These are phyloP conservation scores for Monochamus saltuarius DNA, from an alignment of 1,140 invertebrate genomes.

Conservation along the genomic window DNA sequence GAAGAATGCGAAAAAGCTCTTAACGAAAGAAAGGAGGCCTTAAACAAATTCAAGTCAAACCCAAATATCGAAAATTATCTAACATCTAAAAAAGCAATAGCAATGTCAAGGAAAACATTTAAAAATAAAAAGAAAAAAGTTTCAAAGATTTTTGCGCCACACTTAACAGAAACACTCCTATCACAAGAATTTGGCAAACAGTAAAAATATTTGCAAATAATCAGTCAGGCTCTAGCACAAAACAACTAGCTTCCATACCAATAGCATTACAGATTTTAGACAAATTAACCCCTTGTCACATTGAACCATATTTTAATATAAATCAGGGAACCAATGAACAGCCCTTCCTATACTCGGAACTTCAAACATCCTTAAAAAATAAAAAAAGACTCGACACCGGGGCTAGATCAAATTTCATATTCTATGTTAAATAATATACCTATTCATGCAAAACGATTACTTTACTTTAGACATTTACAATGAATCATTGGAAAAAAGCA, in stretches of 20 bases:
- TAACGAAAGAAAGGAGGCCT: too few relatives aligned
- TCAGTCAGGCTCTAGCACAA: too few relatives aligned
- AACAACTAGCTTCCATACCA: background rate
- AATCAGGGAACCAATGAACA: background rate
- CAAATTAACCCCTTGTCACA: background rate
- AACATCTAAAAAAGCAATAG: background rate
- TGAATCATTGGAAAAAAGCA: background rate
- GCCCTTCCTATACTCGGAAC: background rate
- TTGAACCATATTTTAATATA: background rate
- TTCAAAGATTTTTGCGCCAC: background rate
- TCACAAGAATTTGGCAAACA: background rate
- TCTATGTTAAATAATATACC: constrained; percentile 9
- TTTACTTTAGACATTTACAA: constrained; percentile 16
- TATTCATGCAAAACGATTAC: background rate
- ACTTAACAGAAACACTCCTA: background rate
- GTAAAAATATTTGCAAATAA: background rate
- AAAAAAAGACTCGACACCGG: constrained; percentile 6
- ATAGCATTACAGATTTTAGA: background rate
- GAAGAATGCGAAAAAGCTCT: too few relatives aligned
- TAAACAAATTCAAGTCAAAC: too few relatives aligned
- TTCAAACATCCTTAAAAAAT: background rate
- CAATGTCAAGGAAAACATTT: background rate
- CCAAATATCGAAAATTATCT: too few relatives aligned
- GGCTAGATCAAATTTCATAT: constrained; percentile 9
- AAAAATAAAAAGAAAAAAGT: background rate